phyloP scores from a whole-genome alignment of 2,888 invertebrate genomes.

The Monopis laevigella region DNA sequence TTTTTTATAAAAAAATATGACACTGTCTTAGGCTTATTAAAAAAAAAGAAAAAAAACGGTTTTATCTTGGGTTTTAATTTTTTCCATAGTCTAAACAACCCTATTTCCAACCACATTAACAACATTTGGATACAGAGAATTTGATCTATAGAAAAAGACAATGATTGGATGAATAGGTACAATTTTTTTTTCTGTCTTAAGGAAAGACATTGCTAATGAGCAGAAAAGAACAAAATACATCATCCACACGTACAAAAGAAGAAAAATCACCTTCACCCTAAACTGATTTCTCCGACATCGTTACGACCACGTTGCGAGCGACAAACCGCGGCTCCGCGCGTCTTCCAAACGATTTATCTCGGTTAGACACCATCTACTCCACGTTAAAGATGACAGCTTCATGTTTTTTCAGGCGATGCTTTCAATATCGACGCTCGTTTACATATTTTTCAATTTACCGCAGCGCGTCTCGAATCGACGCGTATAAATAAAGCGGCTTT shows the following conservation, averaged over 20 bases:
- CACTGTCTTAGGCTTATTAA: too few species aligned
- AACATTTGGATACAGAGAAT: too few species aligned
- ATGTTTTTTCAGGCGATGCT: slow-evolving; percentile 48
- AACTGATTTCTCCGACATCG: slow-evolving; percentile 32
- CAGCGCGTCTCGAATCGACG: slow-evolving; percentile 21
- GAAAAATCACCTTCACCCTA: slow-evolving; percentile 52
- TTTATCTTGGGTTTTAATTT: too few species aligned
- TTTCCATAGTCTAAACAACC: too few species aligned
- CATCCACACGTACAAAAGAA: background rate
- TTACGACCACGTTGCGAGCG: slow-evolving; percentile 46
- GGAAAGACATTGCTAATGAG: too few species aligned
- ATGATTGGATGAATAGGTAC: too few species aligned
- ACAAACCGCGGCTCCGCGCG: slow-evolving; percentile 18
- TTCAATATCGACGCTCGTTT: slow-evolving; percentile 45
- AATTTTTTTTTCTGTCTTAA: too few species aligned
- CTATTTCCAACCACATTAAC: too few species aligned
- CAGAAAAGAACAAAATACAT: too few species aligned
- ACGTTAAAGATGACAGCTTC: slow-evolving; percentile 55
- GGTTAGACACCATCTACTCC: slow-evolving; percentile 40
- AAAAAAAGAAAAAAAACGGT: too few species aligned
- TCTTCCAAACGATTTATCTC: slow-evolving; percentile 55
- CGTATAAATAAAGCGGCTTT: slow-evolving; percentile 36
- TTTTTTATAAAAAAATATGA: too few species aligned
- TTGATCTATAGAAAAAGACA: too few species aligned
- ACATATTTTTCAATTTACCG: slow-evolving; percentile 56